Evolutionary conservation across 2,888 invertebrate species (phyloP).

Genomic region (Phortica magna): DNA sequence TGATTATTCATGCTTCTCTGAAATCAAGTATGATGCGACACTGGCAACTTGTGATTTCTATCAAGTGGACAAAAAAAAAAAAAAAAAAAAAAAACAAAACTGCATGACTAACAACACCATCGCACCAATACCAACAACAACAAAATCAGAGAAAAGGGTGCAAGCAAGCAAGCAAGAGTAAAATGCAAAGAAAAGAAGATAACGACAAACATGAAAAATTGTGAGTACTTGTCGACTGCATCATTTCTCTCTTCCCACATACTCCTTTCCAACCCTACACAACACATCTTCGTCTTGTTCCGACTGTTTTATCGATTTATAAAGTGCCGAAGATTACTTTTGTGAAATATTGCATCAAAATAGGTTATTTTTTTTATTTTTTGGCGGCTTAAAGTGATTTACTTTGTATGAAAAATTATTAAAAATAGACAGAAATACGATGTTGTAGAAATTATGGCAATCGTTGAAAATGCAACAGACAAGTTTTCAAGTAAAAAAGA

Average conservation of each 20-base stretch:
- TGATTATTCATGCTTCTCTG: constrained; percentile 38
- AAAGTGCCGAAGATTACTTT: neutral
- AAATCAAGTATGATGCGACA: constrained; percentile 47
- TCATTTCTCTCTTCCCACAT: too few species aligned
- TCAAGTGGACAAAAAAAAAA: neutral
- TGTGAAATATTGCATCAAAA: constrained; percentile 2
- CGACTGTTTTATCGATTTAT: neutral
- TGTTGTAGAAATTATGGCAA: neutral
- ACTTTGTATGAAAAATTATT: neutral
- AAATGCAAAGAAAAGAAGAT: neutral
- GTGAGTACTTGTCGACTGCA: neutral
- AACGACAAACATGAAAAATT: neutral
- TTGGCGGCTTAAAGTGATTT: constrained; percentile 3
- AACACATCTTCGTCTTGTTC: neutral
- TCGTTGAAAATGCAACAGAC: too few species aligned
- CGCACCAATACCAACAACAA: constrained; percentile 48
- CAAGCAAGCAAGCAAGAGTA: neutral
- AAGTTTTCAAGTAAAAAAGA: too few species aligned
- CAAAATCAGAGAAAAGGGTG: constrained; percentile 38
- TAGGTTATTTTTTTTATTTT: neutral
- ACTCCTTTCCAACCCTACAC: neutral
- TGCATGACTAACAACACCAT: constrained; percentile 59
- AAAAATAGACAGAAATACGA: neutral
- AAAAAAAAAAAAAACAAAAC: neutral
- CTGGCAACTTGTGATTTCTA: constrained; percentile 26